Evolutionary conservation across 2,888 invertebrate species (phyloP).

Genomic region (Suillia variegata): DNA sequence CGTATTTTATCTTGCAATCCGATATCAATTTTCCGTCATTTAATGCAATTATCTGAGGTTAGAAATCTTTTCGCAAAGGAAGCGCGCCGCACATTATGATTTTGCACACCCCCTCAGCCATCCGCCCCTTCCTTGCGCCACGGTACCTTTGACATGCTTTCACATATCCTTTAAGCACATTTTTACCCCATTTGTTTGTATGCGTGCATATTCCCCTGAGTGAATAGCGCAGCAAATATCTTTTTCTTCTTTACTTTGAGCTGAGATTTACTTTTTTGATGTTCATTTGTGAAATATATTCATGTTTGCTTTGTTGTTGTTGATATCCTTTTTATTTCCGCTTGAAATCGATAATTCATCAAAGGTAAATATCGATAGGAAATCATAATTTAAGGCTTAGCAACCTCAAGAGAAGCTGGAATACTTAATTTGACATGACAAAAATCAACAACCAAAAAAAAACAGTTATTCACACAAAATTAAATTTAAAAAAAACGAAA

Average conservation of each 20-base stretch:
- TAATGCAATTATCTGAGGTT: slow-evolving; percentile 45
- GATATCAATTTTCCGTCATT: slow-evolving; percentile 38
- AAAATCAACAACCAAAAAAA: too few species aligned
- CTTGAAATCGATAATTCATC: not conserved
- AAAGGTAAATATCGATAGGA: not conserved
- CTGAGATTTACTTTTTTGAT: not conserved
- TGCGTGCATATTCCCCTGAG: slow-evolving; percentile 16
- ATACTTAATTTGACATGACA: too few species aligned
- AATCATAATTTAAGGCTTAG: not conserved
- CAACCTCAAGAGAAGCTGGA: too few species aligned
- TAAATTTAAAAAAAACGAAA: too few species aligned
- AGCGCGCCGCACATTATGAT: not conserved
- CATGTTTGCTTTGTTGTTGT: too few species aligned
- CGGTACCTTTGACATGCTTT: slow-evolving; percentile 17
- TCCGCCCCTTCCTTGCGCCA: not conserved
- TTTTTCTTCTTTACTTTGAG: slow-evolving; percentile 6
- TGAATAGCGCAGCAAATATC: too few species aligned
- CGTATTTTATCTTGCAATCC: slow-evolving; percentile 6
- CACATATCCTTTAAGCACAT: slow-evolving; percentile 18
- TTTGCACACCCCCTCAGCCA: not conserved
- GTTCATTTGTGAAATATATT: slow-evolving; percentile 6
- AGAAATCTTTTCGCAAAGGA: slow-evolving; percentile 28
- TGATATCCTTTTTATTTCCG: too few species aligned
- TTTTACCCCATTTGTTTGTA: slow-evolving; percentile 12
- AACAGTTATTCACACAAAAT: too few species aligned